Evolutionary conservation across 2,797 vertebrate genomes (phyloP), one percentile per base, ranked within the genome.

Genomic region (Catamblyrhynchus diadema): DNA sequence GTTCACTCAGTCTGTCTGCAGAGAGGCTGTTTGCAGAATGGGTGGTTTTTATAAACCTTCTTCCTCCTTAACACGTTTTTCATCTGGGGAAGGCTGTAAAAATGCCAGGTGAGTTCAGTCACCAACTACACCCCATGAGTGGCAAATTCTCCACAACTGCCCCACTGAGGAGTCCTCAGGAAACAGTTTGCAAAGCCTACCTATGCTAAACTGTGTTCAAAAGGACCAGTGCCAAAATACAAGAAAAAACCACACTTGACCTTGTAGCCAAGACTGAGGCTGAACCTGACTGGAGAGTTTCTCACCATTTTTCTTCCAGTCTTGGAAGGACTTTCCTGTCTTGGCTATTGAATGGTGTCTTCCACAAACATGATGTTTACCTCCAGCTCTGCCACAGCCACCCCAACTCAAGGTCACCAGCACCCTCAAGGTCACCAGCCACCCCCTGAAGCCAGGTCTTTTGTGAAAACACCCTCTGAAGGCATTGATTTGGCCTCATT

Each of bases 41-140:
- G 65, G 85, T 47, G 59, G 39, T 10, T 93, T 60, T 71, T 88
- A 88, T 15, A 37, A 83, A 61, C 69, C 21, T 66, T 75, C 57
- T 14, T 74, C 50, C 61, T 86, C 10, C 0, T 54, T 69, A 59
- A 64, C 25, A 12, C 2, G 0, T 50, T 75, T 70, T 65, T 79
- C 53, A 59, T 57, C 45, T 0, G 0, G 17, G 0, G 0, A 78
- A 81, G 59, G 69, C 67, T 83, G 47, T 89, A 83, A 95, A 95
- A 91, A 51, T 33, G 18, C 45, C 48, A 4, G 6, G 24, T 60
- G 75, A 77, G 37, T 64, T 92, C 48, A 85, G 35, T 12, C 64
- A 61, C n/a, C 51, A 87, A 1, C 25, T 6, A 0, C 69, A 50
- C 22, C 33, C 65, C 0, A 0, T 1, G 2, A 91, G 48, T 10